A percentile compares a stretch with the other conserved stretches of the same genome.
Evolutionary conservation across 2,888 invertebrate species (phyloP).

Genomic region (Kuschelorhynchus macadamiae): DNA sequence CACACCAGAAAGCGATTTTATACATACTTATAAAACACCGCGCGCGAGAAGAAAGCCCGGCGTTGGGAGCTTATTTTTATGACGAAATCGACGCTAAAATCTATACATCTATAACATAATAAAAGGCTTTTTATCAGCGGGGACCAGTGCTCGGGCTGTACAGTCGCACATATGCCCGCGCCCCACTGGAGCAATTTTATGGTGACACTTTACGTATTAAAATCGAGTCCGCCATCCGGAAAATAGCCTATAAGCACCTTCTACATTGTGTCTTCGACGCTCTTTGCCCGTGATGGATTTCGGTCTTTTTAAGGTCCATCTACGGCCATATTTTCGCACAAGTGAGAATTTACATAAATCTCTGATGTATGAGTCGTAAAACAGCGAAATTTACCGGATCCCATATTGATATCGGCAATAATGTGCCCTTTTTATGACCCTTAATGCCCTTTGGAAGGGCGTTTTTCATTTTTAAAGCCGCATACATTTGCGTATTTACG

Average conservation of each 20-base stretch:
- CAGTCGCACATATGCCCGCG: constrained; percentile 44
- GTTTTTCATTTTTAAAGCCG: constrained; percentile 4
- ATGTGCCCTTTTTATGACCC: constrained; percentile 34
- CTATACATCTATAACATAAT: constrained; percentile 50
- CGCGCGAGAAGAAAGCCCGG: constrained; percentile 27
- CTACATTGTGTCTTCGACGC: constrained; percentile 63
- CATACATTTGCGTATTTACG: constrained; percentile 4
- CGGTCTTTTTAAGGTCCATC: constrained; percentile 56
- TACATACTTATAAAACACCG: constrained; percentile 25
- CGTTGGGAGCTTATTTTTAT: constrained; percentile 38
- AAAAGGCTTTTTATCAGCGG: constrained; percentile 50
- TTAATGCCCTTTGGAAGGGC: constrained; percentile 31
- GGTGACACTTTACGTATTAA: constrained; percentile 70
- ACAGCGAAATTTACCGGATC: constrained; percentile 40
- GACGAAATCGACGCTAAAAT: constrained; percentile 40
- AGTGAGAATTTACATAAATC: constrained; percentile 57
- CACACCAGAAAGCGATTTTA: constrained; percentile 34
- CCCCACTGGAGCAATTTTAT: constrained; percentile 64
- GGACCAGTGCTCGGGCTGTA: constrained; percentile 40
- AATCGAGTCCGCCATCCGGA: constrained; percentile 69
- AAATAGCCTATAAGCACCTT: constrained; percentile 68
- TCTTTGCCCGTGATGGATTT: constrained; percentile 50
- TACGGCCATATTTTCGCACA: constrained; percentile 52
- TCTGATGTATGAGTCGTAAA: constrained; percentile 55
- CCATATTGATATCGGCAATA: constrained; percentile 49